A percentile compares a stretch with the other conserved stretches of the same genome.
Evolutionary conservation across 2,797 vertebrate species (phyloP).

Genomic region (Hydrophis major): DNA sequence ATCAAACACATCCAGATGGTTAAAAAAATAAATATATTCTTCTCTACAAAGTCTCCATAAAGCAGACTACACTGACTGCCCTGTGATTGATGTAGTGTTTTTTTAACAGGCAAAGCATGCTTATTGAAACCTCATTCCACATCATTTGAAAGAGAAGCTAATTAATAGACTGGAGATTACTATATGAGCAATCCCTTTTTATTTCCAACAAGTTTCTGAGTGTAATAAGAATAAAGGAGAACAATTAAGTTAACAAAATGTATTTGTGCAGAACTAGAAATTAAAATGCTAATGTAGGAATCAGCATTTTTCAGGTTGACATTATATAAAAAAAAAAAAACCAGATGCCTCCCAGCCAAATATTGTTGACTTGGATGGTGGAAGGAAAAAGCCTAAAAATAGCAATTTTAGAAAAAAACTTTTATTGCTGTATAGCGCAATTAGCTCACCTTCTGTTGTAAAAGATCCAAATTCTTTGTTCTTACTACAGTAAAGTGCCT

Average conservation of each 20-base stretch:
- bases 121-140: background rate
- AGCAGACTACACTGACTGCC: background rate
- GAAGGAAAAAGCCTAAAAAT: background rate
- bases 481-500: background rate
- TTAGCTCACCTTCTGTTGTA: background rate
- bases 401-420: background rate
- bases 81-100: background rate
- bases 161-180: slow-evolving; percentile 1
- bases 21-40: background rate
- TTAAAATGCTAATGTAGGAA: background rate
- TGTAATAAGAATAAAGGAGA: background rate
- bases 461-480: background rate
- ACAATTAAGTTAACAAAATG: background rate
- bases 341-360: background rate
- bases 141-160: background rate
- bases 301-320: background rate
- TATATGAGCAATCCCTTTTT: background rate
- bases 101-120: slow-evolving; percentile 1
- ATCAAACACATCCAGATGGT: slow-evolving; percentile 12
- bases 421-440: background rate
- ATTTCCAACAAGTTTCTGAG: background rate
- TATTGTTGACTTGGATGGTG: background rate
- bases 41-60: background rate
- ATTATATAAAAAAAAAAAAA: background rate
- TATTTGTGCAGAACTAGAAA: background rate